A percentile compares a stretch with the other conserved stretches of the same genome.
phyloP scores from a whole-genome alignment of 2,797 vertebrate species.

The Cottoperca gobio region DNA sequence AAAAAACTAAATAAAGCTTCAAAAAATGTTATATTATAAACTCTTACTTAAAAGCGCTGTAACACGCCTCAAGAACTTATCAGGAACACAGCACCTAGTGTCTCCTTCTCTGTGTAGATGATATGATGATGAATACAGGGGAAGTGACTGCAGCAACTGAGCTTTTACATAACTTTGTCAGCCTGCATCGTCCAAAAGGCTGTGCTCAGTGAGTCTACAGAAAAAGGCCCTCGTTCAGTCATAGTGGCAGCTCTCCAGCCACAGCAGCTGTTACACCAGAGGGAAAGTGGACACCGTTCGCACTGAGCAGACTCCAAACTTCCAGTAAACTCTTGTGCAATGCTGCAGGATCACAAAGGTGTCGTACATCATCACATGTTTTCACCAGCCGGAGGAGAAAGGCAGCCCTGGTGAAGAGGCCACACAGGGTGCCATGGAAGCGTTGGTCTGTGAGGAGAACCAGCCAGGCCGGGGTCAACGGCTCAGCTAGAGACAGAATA shows the following conservation, averaged over 20 bases:
- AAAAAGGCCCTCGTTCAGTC: not conserved
- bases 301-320: slow-evolving; percentile 54
- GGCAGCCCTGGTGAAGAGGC: slow-evolving; percentile 80
- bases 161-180: slow-evolving; percentile 47
- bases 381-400: slow-evolving; percentile 76
- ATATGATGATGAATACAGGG: slow-evolving; percentile 28
- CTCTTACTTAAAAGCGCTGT: not conserved
- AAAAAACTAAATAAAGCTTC: slow-evolving; percentile 7
- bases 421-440: slow-evolving; percentile 79
- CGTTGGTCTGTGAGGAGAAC: slow-evolving; percentile 80
- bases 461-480: slow-evolving; percentile 70
- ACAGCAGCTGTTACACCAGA: slow-evolving; percentile 62
- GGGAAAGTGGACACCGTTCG: slow-evolving; percentile 78
- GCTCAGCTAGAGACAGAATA: slow-evolving; percentile 67
- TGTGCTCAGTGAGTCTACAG: not conserved
- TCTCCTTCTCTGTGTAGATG: slow-evolving; percentile 6
- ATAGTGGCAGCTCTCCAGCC: slow-evolving; percentile 39
- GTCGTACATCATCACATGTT: slow-evolving; percentile 47
- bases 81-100: not conserved
- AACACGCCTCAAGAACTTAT: not conserved
- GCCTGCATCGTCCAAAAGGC: not conserved
- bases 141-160: slow-evolving; percentile 20
- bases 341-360: slow-evolving; percentile 64
- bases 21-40: not conserved
- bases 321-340: slow-evolving; percentile 66